A percentile compares a stretch with the other conserved stretches of the same genome.
These are phyloP conservation scores for Cygnus atratus DNA, from an alignment of 2,113 vertebrate species.

Conservation along the genomic window DNA sequence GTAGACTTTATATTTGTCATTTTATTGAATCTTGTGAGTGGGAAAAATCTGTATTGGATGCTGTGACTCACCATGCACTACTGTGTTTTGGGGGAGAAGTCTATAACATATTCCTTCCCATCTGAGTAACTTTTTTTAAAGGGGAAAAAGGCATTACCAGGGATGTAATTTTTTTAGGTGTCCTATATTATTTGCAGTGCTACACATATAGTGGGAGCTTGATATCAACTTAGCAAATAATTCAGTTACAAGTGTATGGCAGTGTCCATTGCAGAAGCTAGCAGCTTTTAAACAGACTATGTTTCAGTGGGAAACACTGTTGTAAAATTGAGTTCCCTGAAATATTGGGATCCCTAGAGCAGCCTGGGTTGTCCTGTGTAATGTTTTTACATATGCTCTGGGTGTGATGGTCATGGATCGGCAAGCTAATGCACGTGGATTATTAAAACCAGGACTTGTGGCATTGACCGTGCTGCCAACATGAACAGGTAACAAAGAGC, in stretches of 20 bases:
- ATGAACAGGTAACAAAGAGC: neutral
- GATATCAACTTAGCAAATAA: neutral
- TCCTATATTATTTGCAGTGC: neutral
- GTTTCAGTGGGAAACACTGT: neutral
- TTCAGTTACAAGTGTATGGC: rapidly evolving
- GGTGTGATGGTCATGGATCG: neutral
- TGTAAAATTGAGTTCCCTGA: neutral
- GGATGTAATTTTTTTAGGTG: neutral
- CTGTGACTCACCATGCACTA: neutral
- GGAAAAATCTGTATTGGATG: neutral
- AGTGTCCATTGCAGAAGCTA: neutral
- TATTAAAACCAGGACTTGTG: neutral
- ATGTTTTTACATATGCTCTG: neutral
- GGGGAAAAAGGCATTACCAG: too few relatives aligned
- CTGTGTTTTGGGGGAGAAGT: neutral
- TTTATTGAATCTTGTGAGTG: neutral
- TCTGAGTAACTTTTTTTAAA: neutral
- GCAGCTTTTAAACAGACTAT: neutral
- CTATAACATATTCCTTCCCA: too few relatives aligned
- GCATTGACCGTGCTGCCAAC: rapidly evolving
- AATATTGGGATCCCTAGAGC: neutral
- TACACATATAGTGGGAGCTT: rapidly evolving
- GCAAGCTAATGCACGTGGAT: neutral
- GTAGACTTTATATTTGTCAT: neutral
- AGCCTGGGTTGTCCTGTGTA: neutral